Base-by-base conservation (phyloP, 2,797 vertebrate genomes). In the Periparus ater region DNA sequence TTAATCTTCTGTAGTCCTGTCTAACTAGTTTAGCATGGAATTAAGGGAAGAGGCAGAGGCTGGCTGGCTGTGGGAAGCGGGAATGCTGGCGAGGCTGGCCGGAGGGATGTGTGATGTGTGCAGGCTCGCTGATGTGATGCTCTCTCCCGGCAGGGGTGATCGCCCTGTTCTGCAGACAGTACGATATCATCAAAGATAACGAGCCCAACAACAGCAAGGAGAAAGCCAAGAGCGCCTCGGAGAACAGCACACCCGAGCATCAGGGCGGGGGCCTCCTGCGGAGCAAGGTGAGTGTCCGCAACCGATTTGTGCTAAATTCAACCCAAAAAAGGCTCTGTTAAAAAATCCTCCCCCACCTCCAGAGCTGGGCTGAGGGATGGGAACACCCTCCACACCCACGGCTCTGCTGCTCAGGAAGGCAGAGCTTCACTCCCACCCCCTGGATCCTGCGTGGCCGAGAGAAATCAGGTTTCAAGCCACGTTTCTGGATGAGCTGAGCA, bases 161-260 rank as follows among this genome's bases (percentile, higher is more conserved):
- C 42, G 99, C 98, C 81, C 98, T 99, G 82, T 99, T 99, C 97
- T 99, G 99, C 96, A 98, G 99, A 65, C 99, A 99, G 97, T 99
- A 99, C 70, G 99, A 99, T 57, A 99, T 99, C 94, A 99, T 99
- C 97, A 99, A 99, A 98, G 99, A 99, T 94, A 99, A 99, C 3
- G 99, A 99, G 92, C 99, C 99, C 32, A 99, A 98, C 95, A 99
- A 99, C 97, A 99, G 99, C 98, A 99, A 99, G 98, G 99, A 99
- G 96, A 99, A 99, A 98, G 98, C 98, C 97, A 99, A 99, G 98
- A 99, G 97, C 94, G 98, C 99, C 9, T 99, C 99, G 0, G 99
- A 99, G 97, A 99, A 98, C 98, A 99, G 99, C 97, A 99, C 99
- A 45, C 99, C 99, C 0, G 99, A 99, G 96, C 99, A 99, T 96